Percentiles rank a stretch among this genome's conserved stretches.
Evolutionary conservation across 2,888 invertebrate species (phyloP).

Genomic region (Ichneumoninae sp.): DNA sequence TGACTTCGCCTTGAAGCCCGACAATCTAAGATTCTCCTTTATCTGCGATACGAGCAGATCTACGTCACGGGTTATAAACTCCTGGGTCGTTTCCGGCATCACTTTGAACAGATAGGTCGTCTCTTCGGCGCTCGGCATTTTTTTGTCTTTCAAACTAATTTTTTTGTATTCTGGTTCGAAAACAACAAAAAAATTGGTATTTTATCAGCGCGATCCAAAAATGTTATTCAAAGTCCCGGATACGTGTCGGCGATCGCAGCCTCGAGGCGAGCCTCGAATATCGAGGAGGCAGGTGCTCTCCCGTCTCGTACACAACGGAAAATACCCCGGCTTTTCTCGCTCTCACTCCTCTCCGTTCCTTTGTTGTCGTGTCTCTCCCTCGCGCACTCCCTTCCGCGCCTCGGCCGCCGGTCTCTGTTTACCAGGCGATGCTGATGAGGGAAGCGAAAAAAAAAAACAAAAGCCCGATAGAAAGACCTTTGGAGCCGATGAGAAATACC

Average conservation of each 20-base stretch:
- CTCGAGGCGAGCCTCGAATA: not conserved
- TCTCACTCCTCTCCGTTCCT: constrained; percentile 18
- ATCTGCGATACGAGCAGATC: constrained; percentile 89
- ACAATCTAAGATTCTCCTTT: constrained; percentile 87
- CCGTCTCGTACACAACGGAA: constrained; percentile 9
- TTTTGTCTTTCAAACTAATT: constrained; percentile 26
- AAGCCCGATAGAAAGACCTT: not conserved
- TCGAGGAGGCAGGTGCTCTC: not conserved
- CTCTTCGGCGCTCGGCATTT: constrained; percentile 83
- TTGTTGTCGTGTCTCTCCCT: constrained; percentile 7
- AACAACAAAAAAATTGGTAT: not conserved
- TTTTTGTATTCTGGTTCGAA: not conserved
- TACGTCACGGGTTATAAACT: constrained; percentile 86
- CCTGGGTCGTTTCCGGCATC: constrained; percentile 81
- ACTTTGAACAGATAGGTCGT: constrained; percentile 80
- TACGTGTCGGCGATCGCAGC: not conserved
- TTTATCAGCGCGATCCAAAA: not conserved
- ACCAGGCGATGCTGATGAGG: not conserved
- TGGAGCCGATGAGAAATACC: constrained; percentile 7
- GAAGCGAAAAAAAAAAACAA: not conserved
- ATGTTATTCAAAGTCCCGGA: not conserved
- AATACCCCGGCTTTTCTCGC: not conserved
- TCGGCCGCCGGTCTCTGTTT: not conserved
- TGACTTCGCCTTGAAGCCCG: constrained; percentile 82
- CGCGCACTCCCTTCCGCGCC: not conserved